Evolutionary conservation across 1,140 invertebrate species (phyloP).

Genomic region (Lepidurus packardi): DNA sequence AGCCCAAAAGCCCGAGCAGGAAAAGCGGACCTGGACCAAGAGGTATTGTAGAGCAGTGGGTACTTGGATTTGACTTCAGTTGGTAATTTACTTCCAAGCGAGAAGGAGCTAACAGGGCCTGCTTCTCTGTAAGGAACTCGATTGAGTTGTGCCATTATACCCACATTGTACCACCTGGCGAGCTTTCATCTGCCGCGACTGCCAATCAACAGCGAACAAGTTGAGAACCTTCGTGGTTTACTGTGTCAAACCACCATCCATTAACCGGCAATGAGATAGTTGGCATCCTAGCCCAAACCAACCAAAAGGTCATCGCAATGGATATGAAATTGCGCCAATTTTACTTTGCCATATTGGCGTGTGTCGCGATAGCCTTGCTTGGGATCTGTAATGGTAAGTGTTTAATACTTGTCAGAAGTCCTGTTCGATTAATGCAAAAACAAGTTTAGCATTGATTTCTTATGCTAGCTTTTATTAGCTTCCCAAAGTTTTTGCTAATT

Average conservation of each 20-base stretch:
- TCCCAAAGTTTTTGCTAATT: no score
- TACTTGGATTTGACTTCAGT: not conserved
- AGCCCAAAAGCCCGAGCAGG: not conserved
- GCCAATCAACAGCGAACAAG: no score
- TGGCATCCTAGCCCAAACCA: not conserved
- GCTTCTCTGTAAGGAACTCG: not conserved
- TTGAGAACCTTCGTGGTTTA: not conserved
- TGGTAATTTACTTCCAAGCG: not conserved
- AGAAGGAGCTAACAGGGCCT: not conserved
- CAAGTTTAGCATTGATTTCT: not conserved
- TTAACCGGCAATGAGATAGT: not conserved
- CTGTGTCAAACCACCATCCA: not conserved
- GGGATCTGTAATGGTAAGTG: not conserved
- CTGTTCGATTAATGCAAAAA: not conserved
- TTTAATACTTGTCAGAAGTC: not conserved
- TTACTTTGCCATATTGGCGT: not conserved
- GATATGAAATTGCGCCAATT: not conserved
- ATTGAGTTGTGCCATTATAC: not conserved
- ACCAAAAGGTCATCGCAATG: not conserved
- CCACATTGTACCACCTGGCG: no score
- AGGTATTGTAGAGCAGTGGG: not conserved
- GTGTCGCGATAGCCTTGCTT: not conserved
- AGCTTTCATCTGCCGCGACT: no score
- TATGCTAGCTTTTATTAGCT: not conserved
- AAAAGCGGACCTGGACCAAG: not conserved